Base-by-base conservation (phyloP, 2,888 invertebrate species). In the Ectobius pallidus region DNA sequence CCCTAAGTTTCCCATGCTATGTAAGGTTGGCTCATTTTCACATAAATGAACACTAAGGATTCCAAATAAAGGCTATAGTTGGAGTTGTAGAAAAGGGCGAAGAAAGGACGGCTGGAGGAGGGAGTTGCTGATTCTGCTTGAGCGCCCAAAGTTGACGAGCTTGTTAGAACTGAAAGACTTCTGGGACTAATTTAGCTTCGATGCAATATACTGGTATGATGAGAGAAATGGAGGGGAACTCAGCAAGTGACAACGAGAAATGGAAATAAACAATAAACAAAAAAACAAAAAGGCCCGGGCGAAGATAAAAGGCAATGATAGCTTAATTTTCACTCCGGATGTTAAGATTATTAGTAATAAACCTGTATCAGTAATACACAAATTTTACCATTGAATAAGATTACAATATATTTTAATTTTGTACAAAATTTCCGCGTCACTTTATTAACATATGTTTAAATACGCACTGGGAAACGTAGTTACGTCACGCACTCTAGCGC, bases 151-250 rank as follows among this genome's bases (percentile, higher is more conserved):
- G 2, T 55, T 55, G 55, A 55, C 55, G 55, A 55, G 30, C 3
- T 55, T 55, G 55, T 55, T 55, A 55, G 55, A 4, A 2, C 30
- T 2, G 22, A 16, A 55, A 27, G 55, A 27, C 30, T 25, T 7
- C 27, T 30, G 55, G 55, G 30, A 55, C 27, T 55, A 55, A 55
- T 55, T 55, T 27, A 27, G 27, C 55, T 14, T 6, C 2, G 27
- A 14, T 55, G 27, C 30, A 55, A 1, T 55, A 16, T 3, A 11
- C 22, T 11, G 55, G n/a, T n/a, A n/a, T n/a, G n/a, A n/a, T n/a
- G n/a, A n/a, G 55, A 55, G 20, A 25, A 55, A 55, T 55, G 55
- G 18, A 46, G 46, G 46, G 46, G 46, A 46, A 46, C 22, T 27
- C 3, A 14, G 7, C 22, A 27, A 25, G 11, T 55, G 55, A 55